Base-by-base conservation (phyloP, 2,888 invertebrate species). In the Ectropis crepuscularia region DNA sequence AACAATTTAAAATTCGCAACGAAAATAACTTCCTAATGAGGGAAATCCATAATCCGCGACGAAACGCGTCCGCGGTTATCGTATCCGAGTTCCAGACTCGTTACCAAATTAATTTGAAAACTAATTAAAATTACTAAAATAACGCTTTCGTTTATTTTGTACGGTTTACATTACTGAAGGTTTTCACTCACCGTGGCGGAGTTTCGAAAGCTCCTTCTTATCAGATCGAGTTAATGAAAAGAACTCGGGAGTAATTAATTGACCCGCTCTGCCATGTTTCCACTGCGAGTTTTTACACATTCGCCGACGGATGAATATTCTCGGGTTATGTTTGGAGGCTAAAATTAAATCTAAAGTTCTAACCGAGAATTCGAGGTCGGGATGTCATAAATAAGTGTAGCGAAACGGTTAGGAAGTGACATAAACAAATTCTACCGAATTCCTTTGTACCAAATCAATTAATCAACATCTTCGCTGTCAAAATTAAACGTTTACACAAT, bases 161-260 rank as follows among this genome's bases (percentile, higher is more conserved):
- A 77, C 76, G 65, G 46, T 49, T 64, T 54, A 55, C 45, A 42
- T n/a, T 45, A 11, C 64, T 64, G 79, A 79, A 84, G 83, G 81
- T 73, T 78, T 74, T 72, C 70, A 77, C 71, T 61, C 57, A 73
- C 74, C 76, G 80, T 74, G 67, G 74, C 77, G 71, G 63, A 72
- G 57, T 82, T 81, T 78, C 79, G 80, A 82, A 82, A 86, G 79
- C 78, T 80, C 76, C 78, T 69, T 73, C 78, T 78, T 77, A 82
- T 85, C 83, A 75, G 80, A 83, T 85, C 67, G 72, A 72, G 69
- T 77, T 83, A 84, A 85, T 87, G 82, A 80, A 74, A 61, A 68
- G 65, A 68, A 57, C 54, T 65, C 60, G 60, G 60, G 57, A 53
- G 70, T 74, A 72, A 78, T 76, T 81, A 80, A 78, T 76, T 72